Base-by-base conservation (phyloP, 2,113 vertebrate genomes). In the Perognathus longimembris region DNA sequence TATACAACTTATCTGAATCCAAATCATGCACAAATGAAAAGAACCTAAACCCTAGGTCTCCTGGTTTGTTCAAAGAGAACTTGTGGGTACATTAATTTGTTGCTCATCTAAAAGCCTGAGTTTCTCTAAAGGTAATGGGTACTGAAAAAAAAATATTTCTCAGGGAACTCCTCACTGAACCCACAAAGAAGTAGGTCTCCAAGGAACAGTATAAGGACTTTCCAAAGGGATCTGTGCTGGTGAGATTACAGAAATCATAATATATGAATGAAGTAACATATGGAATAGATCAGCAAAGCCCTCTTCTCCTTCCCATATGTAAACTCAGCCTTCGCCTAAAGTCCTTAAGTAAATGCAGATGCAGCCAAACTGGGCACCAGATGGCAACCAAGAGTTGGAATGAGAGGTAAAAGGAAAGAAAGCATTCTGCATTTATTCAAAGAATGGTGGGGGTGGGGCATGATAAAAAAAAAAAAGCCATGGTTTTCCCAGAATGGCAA, bases 311-410 rank as follows among this genome's bases (percentile, higher is more conserved):
- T 97, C 97, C 96, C 96, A 95, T 97, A 97, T 97, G 97, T 98
- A 98, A 98, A 98, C 96, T 97, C 93, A 95, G 97, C 96, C 96
- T 97, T 97, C 45, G 82, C 97, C 64, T 85, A 97, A 98, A 97
- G 97, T 98, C 97, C 97, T 98, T 98, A 98, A 98, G 96, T 97
- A 98, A 98, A 98, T 96, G 97, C 98, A 98, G 97, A 98, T 98
- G 97, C 85, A 91, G 95, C 91, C 96, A 97, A 95, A 71, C 95
- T 89, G 92, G 67, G 96, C 95, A 94, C 98, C 98, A 98, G 98
- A 98, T 98, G 98, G 97, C 95, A 98, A 98, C 97, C 81, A 96
- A 96, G 97, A 96, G 85, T 93, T 93, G 95, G 76, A 97, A 95
- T 74, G 88, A 83, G 97, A 96, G 0, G 73, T 63, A 45, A 96